A percentile compares a stretch with the other conserved stretches of the same genome.
Evolutionary conservation across 2,797 vertebrate species (phyloP).

Genomic region (Phoebastria nigripes): DNA sequence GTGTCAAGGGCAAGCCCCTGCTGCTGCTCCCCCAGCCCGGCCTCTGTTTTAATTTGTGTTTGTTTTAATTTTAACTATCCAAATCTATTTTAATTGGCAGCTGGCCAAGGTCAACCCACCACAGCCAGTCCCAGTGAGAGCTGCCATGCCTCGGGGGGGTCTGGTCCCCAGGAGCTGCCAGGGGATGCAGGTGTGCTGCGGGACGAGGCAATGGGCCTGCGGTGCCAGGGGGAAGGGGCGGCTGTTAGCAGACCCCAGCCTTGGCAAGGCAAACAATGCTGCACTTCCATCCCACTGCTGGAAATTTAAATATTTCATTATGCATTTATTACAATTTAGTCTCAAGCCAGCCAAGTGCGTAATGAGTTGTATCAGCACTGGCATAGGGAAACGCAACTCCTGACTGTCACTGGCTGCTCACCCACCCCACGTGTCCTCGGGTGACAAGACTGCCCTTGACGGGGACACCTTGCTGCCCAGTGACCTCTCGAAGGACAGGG

Average conservation of each 20-base stretch:
- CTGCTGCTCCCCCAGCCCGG: not conserved
- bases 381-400: not conserved
- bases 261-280: not conserved
- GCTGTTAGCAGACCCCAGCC: fast-evolving
- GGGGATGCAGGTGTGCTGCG: not conserved
- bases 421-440: not conserved
- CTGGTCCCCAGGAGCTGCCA: not conserved
- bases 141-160: fast-evolving
- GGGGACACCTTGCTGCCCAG: not conserved
- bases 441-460: not conserved
- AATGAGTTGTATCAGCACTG: not conserved
- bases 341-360: not conserved
- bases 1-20: fast-evolving
- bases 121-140: fast-evolving
- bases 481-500: not conserved
- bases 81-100: not conserved
- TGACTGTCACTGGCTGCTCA: not conserved
- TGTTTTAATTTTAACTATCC: not conserved
- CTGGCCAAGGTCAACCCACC: not conserved
- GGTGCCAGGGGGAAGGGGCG: not conserved
- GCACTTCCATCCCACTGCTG: not conserved
- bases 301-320: not conserved
- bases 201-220: not conserved
- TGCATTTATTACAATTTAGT: not conserved
- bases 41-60: not conserved